phyloP scores from a whole-genome alignment of 2,888 invertebrate genomes.

The Automeris io region DNA sequence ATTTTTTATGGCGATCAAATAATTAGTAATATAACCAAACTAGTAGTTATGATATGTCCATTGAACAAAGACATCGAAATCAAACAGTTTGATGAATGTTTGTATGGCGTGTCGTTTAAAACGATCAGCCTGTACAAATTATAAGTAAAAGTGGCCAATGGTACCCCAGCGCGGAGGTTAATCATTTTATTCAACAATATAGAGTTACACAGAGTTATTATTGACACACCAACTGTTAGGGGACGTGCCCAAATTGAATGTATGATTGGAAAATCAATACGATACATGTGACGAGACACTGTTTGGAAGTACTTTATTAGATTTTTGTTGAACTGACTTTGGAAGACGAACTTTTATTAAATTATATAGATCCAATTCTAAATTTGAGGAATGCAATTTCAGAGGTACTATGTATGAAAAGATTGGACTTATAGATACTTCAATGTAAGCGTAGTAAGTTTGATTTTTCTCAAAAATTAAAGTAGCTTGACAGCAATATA shows the following conservation, averaged over 20 bases:
- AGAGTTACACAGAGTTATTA: constrained; percentile 67
- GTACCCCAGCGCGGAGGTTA: constrained; percentile 42
- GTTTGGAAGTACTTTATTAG: neutral
- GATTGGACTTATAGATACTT: too few relatives aligned
- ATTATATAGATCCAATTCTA: too few relatives aligned
- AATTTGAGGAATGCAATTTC: too few relatives aligned
- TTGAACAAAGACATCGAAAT: constrained; percentile 11
- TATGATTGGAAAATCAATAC: constrained; percentile 63
- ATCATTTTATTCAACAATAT: constrained; percentile 74
- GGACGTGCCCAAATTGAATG: constrained; percentile 48
- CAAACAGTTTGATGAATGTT: constrained; percentile 19
- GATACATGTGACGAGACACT: constrained; percentile 1
- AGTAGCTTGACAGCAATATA: too few relatives aligned
- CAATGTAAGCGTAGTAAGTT: too few relatives aligned
- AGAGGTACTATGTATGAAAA: too few relatives aligned
- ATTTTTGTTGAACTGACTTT: neutral
- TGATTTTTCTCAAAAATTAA: too few relatives aligned
- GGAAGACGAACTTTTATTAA: too few relatives aligned
- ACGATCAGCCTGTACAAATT: constrained; percentile 21
- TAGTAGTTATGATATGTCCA: too few relatives aligned
- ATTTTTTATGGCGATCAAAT: too few relatives aligned
- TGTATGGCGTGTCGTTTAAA: constrained; percentile 16
- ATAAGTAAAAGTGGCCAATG: constrained; percentile 1
- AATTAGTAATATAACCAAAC: too few relatives aligned
- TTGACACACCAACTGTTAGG: constrained; percentile 67